A percentile compares a stretch with the other conserved stretches of the same genome.
Conservation (phyloP, 2,797 vertebrate species). For the Erpetoichthys calabaricus region DNA sequence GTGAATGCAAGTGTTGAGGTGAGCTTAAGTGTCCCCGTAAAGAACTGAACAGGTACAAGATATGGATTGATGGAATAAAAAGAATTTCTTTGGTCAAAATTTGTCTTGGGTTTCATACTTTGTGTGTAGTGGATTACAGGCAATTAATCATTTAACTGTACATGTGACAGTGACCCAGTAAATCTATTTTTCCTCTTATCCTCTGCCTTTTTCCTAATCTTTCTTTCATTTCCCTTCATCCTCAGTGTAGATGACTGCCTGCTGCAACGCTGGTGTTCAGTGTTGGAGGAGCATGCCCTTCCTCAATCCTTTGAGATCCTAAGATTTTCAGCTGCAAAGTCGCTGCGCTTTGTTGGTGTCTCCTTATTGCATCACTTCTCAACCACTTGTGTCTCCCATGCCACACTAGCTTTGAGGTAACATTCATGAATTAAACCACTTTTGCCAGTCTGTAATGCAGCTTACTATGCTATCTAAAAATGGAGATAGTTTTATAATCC, state of each 20-base stretch:
- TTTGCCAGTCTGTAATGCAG: background rate
- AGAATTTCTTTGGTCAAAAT: too few relatives aligned
- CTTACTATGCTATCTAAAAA: too few relatives aligned
- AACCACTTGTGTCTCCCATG: background rate
- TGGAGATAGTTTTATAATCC: too few relatives aligned
- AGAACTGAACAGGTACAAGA: too few relatives aligned
- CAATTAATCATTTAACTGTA: too few relatives aligned
- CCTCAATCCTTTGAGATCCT: slow-evolving; percentile 43
- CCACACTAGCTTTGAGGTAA: slow-evolving; percentile 43
- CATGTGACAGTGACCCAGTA: background rate
- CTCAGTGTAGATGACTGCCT: slow-evolving; percentile 22
- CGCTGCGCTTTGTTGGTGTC: slow-evolving; percentile 42
- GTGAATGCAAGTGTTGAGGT: too few relatives aligned
- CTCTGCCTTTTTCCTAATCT: background rate
- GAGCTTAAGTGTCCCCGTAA: too few relatives aligned
- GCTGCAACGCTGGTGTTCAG: slow-evolving; percentile 46
- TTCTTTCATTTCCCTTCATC: slow-evolving; percentile 8
- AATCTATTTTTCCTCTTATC: background rate
- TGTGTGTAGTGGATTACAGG: too few relatives aligned
- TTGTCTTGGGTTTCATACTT: too few relatives aligned
- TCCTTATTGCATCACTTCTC: slow-evolving; percentile 26
- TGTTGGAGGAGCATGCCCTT: slow-evolving; percentile 40
- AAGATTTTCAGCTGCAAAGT: slow-evolving; percentile 53
- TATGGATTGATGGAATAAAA: too few relatives aligned
- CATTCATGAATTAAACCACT: background rate